Conservation (phyloP, 2,113 vertebrate genomes). For the Narcine bancroftii region DNA sequence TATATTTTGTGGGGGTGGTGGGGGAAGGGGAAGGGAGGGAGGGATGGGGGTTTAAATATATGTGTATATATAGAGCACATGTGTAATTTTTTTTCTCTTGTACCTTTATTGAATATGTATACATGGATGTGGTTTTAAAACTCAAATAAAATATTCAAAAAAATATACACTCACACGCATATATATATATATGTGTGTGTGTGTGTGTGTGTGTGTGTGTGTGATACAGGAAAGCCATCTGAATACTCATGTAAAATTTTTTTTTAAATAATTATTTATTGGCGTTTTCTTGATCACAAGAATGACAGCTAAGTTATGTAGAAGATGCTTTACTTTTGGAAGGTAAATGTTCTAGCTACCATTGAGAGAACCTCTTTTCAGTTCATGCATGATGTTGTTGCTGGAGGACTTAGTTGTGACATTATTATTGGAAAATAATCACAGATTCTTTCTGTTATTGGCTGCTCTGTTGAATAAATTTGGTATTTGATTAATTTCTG, state of each 20-base stretch:
- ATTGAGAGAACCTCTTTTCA: neutral
- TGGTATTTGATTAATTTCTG: neutral
- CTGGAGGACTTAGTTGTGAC: neutral
- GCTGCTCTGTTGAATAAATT: neutral
- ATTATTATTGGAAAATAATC: neutral
- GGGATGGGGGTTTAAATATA: too few relatives aligned
- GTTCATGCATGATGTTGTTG: neutral
- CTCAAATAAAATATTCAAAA: too few relatives aligned
- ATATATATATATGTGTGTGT: too few relatives aligned
- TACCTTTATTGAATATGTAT: too few relatives aligned
- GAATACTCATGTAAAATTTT: neutral
- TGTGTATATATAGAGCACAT: too few relatives aligned
- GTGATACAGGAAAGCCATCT: neutral
- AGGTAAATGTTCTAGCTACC: neutral
- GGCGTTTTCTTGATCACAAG: neutral
- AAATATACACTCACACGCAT: too few relatives aligned
- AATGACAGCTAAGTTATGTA: neutral
- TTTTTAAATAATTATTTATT: neutral
- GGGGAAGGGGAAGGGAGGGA: too few relatives aligned
- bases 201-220: too few relatives aligned
- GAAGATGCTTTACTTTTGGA: neutral
- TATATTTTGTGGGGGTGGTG: too few relatives aligned
- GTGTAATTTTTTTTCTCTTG: too few relatives aligned
- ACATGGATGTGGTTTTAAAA: neutral
- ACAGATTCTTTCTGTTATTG: neutral